Conservation (phyloP, 1,140 invertebrate species). For the Cecropterus lyciades region DNA sequence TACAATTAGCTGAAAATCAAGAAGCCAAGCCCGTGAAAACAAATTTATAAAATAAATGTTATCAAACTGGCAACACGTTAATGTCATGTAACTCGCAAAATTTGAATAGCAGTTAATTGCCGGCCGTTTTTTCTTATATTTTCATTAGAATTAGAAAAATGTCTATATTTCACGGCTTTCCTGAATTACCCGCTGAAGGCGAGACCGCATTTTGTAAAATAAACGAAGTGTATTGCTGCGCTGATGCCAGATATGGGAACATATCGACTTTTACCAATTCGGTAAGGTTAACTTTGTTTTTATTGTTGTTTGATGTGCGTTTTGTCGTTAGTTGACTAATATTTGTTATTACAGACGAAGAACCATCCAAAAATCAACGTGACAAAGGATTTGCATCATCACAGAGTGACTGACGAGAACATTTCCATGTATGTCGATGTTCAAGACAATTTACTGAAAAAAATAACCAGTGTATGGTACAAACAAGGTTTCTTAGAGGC, state of each 20-base stretch:
- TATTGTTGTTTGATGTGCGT: slow-evolving; percentile 6
- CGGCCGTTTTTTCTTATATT: slow-evolving; percentile 8
- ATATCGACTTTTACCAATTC: slow-evolving; percentile 78
- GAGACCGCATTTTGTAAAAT: slow-evolving; percentile 75
- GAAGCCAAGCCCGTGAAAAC: no score
- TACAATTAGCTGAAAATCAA: no score
- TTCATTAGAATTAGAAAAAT: slow-evolving; percentile 46
- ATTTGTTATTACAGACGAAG: slow-evolving; percentile 60
- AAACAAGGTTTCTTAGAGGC: slow-evolving; percentile 81
- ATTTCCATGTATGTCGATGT: slow-evolving; percentile 81
- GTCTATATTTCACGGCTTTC: slow-evolving; percentile 76
- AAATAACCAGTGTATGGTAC: slow-evolving; percentile 80
- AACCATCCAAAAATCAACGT: slow-evolving; percentile 74
- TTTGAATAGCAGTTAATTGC: slow-evolving; percentile 23
- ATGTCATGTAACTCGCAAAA: neutral
- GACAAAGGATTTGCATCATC: slow-evolving; percentile 70
- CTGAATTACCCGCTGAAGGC: slow-evolving; percentile 62
- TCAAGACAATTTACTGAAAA: slow-evolving; percentile 78
- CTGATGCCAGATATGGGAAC: slow-evolving; percentile 67
- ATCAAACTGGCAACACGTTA: no score
- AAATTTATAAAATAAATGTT: no score
- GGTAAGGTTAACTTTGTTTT: slow-evolving; percentile 66
- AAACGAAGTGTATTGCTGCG: slow-evolving; percentile 78
- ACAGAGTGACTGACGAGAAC: slow-evolving; percentile 74
- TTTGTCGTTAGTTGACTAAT: slow-evolving; percentile 8